These are phyloP conservation scores for Pimephales promelas DNA, from an alignment of 2,113 vertebrate genomes.

Conservation along the genomic window DNA sequence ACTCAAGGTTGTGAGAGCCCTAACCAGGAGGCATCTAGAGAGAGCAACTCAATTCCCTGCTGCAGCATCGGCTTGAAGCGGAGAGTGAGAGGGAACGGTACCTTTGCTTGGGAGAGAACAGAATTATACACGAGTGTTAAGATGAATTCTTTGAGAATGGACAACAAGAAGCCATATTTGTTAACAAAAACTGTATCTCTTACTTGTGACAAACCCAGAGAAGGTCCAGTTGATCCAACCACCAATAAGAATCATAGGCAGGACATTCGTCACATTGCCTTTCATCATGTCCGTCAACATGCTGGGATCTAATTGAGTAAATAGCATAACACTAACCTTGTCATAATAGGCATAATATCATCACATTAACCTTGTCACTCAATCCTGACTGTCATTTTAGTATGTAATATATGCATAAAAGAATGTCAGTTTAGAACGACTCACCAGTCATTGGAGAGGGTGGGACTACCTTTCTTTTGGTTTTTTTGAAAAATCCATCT, in stretches of 20 bases:
- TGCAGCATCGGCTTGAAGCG: conserved; percentile 98
- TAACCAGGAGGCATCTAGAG: conserved; percentile 97
- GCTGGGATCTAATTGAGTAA: conserved; percentile 86
- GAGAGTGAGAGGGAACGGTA: conserved; percentile 93
- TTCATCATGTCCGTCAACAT: conserved; percentile 99
- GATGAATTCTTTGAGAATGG: neutral
- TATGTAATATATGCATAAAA: neutral
- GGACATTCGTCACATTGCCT: conserved; percentile 97
- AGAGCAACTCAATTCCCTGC: conserved; percentile 96
- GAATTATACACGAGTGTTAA: neutral
- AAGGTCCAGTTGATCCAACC: conserved; percentile 99
- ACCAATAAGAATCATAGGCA: conserved; percentile 98
- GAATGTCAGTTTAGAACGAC: neutral
- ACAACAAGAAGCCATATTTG: neutral
- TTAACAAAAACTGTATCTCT: conserved; percentile 53
- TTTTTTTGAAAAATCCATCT: conserved; percentile 99
- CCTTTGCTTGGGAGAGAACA: conserved; percentile 82
- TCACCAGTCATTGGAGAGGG: conserved; percentile 98
- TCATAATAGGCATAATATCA: too few species aligned
- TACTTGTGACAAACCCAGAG: conserved; percentile 98
- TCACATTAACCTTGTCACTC: neutral
- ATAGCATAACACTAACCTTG: neutral
- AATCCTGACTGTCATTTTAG: neutral
- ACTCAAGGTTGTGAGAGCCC: conserved; percentile 43
- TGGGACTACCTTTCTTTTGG: conserved; percentile 97